Conservation (phyloP, 2,113 vertebrate genomes). For the Crotophaga sulcirostris region DNA sequence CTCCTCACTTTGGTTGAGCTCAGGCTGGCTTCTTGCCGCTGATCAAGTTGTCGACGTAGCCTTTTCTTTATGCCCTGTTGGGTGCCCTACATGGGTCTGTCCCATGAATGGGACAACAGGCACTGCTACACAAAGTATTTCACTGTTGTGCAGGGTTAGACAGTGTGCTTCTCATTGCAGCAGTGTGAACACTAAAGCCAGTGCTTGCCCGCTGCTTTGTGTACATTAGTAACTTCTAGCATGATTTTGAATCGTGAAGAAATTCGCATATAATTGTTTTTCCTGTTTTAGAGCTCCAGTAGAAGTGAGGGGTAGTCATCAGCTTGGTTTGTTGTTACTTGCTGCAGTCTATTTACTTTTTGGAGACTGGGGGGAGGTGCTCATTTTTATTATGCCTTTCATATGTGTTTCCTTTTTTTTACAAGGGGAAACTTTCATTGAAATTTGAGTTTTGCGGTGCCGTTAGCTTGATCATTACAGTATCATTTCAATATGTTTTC, state of each 20-base stretch:
- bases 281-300: neutral
- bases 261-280: neutral
- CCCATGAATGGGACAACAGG: neutral
- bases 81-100: neutral
- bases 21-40: neutral
- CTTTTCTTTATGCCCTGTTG: neutral
- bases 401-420: slow-evolving; percentile 8
- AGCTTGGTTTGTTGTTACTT: neutral
- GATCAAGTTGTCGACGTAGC: neutral
- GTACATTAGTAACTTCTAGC: neutral
- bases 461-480: neutral
- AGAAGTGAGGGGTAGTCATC: neutral
- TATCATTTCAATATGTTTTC: slow-evolving; percentile 17
- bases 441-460: neutral
- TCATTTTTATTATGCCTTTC: neutral
- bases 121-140: neutral
- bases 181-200: neutral
- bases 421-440: slow-evolving; percentile 5
- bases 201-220: neutral
- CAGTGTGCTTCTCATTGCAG: neutral
- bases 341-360: neutral
- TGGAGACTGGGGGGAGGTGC: neutral
- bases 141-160: neutral
- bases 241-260: neutral
- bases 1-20: neutral